Evolutionary conservation across 2,797 vertebrate species (phyloP).

Genomic region (Ibycter americanus): DNA sequence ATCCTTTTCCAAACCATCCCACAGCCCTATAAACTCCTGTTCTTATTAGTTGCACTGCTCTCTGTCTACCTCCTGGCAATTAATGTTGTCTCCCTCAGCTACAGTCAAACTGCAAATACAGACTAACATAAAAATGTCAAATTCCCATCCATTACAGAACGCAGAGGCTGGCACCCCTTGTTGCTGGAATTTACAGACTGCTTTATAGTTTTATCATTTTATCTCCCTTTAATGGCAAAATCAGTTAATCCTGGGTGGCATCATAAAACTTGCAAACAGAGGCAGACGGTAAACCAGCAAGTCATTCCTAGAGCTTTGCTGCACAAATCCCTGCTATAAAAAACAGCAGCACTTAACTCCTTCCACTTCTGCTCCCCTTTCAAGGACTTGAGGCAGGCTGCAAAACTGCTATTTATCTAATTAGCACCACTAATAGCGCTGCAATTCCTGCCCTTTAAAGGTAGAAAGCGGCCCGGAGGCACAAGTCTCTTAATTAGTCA

Average conservation of each 20-base stretch:
- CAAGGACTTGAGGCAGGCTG: not conserved
- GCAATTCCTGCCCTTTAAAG: not conserved
- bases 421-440: not conserved
- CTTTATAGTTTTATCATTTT: constrained; percentile 31
- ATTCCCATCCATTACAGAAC: not conserved
- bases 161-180: not conserved
- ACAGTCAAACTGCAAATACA: not conserved
- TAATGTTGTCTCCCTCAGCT: not conserved
- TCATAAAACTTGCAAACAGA: not conserved
- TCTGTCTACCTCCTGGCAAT: not conserved
- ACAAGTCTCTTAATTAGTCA: not conserved
- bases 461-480: not conserved
- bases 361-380: not conserved
- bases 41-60: not conserved
- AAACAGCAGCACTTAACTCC: not conserved
- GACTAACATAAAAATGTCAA: not conserved
- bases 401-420: not conserved
- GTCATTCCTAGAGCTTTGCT: not conserved
- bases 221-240: constrained; percentile 11
- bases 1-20: not conserved
- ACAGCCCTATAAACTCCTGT: not conserved
- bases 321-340: not conserved
- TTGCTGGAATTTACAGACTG: constrained; percentile 19
- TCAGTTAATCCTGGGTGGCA: constrained; percentile 17
- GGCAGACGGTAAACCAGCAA: not conserved